phyloP scores from a whole-genome alignment of 1,140 invertebrate genomes.

The Drosophila ercepeae region DNA sequence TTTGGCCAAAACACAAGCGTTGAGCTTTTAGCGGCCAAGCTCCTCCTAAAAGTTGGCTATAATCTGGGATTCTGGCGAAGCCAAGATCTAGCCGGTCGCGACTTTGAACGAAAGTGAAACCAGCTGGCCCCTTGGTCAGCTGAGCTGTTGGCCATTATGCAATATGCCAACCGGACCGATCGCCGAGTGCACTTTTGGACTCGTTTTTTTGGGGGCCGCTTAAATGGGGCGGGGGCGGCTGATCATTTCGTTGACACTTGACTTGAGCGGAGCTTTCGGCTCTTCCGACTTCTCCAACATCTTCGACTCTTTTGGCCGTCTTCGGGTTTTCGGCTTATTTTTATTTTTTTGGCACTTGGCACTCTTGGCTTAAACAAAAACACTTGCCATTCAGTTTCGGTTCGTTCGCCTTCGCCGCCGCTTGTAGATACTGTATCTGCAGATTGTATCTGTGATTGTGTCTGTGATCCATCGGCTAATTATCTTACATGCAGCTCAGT shows the following conservation, averaged over 20 bases:
- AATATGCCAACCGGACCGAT: constrained; percentile 38
- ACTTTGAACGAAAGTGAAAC: constrained; percentile 75
- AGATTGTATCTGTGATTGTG: background rate
- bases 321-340: constrained; percentile 37
- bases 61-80: background rate
- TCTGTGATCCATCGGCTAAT: constrained; percentile 2
- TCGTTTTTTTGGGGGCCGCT: constrained; percentile 64
- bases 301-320: constrained; percentile 40
- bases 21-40: constrained; percentile 20
- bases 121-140: constrained; percentile 22
- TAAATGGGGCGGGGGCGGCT: constrained; percentile 42
- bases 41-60: constrained; percentile 42
- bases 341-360: constrained; percentile 27
- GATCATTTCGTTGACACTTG: constrained; percentile 60
- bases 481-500: constrained; percentile 19
- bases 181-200: constrained; percentile 66
- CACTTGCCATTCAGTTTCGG: constrained; percentile 57
- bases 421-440: constrained; percentile 43
- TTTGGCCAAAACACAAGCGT: constrained; percentile 38
- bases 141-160: constrained; percentile 37
- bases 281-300: constrained; percentile 68
- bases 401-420: constrained; percentile 42
- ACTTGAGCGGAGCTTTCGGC: constrained; percentile 60
- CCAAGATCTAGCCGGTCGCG: background rate
- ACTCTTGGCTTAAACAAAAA: constrained; percentile 62